Evolutionary conservation across 2,113 vertebrate genomes (phyloP).

Genomic region (Gorsachius goisagi): DNA sequence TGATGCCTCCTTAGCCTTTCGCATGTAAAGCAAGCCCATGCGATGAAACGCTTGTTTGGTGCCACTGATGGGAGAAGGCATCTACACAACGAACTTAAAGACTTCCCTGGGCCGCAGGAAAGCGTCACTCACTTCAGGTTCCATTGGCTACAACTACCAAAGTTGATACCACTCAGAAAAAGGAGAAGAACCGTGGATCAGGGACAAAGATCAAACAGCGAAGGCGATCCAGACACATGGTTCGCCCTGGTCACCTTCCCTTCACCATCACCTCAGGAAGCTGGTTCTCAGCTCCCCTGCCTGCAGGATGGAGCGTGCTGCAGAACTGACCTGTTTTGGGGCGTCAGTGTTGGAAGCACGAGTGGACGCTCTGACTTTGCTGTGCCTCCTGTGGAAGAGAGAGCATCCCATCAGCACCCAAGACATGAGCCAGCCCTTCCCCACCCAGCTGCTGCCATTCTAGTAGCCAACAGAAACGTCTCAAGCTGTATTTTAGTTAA

Average conservation of each 20-base stretch:
- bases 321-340: slow-evolving; percentile 88
- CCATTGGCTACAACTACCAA: background rate
- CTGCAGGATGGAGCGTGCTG: accelerated
- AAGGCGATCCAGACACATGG: background rate
- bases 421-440: background rate
- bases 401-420: slow-evolving; percentile 38
- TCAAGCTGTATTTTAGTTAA: background rate
- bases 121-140: background rate
- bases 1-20: background rate
- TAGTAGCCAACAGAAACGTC: background rate
- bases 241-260: background rate
- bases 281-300: background rate
- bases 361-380: slow-evolving; percentile 81
- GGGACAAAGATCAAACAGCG: background rate
- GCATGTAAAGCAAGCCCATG: background rate
- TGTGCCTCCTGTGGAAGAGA: slow-evolving; percentile 86
- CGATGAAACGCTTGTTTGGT: background rate
- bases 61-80: background rate
- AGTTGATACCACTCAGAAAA: background rate
- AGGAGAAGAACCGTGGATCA: background rate
- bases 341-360: slow-evolving; percentile 73
- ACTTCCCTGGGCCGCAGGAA: background rate
- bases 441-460: background rate
- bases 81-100: background rate
- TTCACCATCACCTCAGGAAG: accelerated